Evolutionary conservation across 2,113 vertebrate species (phyloP).

Genomic region (Gulo gulo): DNA sequence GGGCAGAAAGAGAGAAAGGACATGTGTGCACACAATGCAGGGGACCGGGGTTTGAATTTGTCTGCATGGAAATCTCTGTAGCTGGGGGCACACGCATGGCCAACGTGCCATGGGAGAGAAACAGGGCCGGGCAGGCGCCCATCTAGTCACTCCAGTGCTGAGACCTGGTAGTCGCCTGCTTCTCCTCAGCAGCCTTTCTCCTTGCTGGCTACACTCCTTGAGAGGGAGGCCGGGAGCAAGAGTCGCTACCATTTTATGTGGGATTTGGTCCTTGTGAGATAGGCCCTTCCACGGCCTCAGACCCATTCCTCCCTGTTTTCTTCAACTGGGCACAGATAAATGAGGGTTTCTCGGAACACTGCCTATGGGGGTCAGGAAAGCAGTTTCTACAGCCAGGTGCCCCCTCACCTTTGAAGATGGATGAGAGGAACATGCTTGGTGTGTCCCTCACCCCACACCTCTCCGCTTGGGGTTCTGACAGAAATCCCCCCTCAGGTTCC

Average conservation of each 20-base stretch:
- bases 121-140: background rate
- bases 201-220: background rate
- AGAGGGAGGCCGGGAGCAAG: background rate
- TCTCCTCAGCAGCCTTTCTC: background rate
- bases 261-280: background rate
- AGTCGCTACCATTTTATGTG: background rate
- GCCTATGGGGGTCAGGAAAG: background rate
- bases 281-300: fast-evolving
- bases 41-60: background rate
- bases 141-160: background rate
- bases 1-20: background rate
- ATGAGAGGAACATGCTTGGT: background rate
- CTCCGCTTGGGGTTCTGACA: background rate
- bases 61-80: background rate
- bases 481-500: background rate
- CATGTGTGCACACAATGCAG: background rate
- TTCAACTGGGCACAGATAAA: background rate
- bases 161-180: background rate
- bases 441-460: background rate
- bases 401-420: background rate
- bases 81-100: background rate
- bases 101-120: fast-evolving
- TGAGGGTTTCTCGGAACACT: background rate
- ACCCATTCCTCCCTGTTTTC: background rate
- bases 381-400: background rate